A percentile compares a stretch with the other conserved stretches of the same genome.
phyloP scores from a whole-genome alignment of 2,797 vertebrate genomes.

The Australoheros facetus region DNA sequence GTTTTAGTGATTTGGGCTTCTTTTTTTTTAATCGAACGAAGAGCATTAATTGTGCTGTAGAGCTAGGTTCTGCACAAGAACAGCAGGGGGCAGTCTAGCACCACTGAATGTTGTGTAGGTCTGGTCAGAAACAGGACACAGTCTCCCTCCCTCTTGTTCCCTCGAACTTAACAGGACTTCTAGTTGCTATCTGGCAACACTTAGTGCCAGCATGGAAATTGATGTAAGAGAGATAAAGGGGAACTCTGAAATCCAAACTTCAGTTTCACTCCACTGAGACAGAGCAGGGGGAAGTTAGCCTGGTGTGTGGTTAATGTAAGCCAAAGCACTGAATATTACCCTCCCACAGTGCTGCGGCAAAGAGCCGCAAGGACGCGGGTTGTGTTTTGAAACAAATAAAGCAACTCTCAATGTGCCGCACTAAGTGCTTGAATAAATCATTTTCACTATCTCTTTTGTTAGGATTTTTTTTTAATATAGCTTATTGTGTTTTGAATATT shows the following conservation, averaged over 20 bases:
- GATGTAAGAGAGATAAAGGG: conserved; percentile 82
- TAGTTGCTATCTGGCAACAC: conserved; percentile 79
- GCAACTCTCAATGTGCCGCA: conserved; percentile 49
- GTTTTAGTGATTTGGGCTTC: conserved; percentile 25
- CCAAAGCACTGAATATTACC: conserved; percentile 81
- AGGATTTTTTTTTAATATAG: conserved; percentile 39
- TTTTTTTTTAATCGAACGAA: conserved; percentile 39
- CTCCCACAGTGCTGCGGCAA: conserved; percentile 74
- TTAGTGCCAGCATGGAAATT: conserved; percentile 80
- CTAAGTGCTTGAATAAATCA: conserved; percentile 71
- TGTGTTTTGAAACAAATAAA: conserved; percentile 77
- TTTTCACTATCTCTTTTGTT: conserved; percentile 58
- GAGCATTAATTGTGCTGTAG: conserved; percentile 19
- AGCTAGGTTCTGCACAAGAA: conserved; percentile 37
- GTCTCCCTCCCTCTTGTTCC: conserved; percentile 64
- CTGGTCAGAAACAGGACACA: conserved; percentile 75
- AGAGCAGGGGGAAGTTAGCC: conserved; percentile 77
- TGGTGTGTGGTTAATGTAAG: conserved; percentile 81
- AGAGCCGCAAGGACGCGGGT: conserved; percentile 59
- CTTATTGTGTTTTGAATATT: conserved; percentile 39
- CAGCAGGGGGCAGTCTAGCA: conserved; percentile 85
- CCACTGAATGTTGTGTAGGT: conserved; percentile 64
- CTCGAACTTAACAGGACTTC: conserved; percentile 76
- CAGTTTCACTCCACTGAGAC: conserved; percentile 79
- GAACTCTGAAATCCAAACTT: conserved; percentile 80